A percentile compares a stretch with the other conserved stretches of the same genome.
phyloP scores from a whole-genome alignment of 2,797 vertebrate genomes.

The Spondyliosoma cantharus region DNA sequence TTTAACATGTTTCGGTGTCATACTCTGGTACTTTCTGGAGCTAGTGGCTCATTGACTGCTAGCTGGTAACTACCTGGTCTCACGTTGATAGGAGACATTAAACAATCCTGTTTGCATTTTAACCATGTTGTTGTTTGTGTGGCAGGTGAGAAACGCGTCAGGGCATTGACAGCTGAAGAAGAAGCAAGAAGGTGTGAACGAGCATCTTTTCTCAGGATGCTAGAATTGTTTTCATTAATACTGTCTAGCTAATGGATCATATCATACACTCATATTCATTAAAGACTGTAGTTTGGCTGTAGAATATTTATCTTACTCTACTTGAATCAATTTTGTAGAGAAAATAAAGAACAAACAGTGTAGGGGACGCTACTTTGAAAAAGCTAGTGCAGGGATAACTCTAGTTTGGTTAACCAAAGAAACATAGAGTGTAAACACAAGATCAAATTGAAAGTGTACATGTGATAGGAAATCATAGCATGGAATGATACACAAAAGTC shows the following conservation, averaged over 20 bases:
- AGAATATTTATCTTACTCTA: neutral
- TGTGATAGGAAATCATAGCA: no score
- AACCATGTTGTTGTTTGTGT: slow-evolving; percentile 28
- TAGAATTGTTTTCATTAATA: neutral
- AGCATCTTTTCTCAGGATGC: neutral
- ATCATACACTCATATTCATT: neutral
- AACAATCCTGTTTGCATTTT: neutral
- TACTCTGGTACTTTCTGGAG: neutral
- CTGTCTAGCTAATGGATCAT: neutral
- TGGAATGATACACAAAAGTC: no score
- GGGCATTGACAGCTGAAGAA: slow-evolving; percentile 66
- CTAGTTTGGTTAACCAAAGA: no score
- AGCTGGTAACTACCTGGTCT: neutral
- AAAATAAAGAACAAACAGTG: no score
- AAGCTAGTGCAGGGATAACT: no score
- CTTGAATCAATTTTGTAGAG: neutral
- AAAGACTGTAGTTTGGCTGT: neutral
- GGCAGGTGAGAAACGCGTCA: slow-evolving; percentile 72
- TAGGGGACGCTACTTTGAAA: no score
- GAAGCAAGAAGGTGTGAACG: slow-evolving; percentile 78
- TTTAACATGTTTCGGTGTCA: neutral
- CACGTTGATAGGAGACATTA: neutral
- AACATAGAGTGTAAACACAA: no score
- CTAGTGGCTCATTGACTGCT: neutral
- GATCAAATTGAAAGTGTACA: no score